Percentiles rank a stretch among this genome's conserved stretches.
These are phyloP conservation scores for Leptobrachium leishanense DNA, from an alignment of 2,113 vertebrate species.

Conservation along the genomic window DNA sequence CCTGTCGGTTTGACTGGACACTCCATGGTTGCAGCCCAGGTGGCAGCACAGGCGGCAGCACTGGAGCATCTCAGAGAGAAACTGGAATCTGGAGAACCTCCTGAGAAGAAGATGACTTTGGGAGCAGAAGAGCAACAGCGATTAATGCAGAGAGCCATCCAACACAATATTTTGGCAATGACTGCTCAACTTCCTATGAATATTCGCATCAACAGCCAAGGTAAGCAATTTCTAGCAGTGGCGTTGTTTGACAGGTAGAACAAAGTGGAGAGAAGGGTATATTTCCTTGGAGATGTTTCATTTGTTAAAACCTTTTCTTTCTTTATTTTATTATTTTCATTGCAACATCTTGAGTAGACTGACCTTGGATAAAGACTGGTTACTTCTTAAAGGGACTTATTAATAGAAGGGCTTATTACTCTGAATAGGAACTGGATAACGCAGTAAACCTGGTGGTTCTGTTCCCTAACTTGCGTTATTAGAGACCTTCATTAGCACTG, in stretches of 20 bases:
- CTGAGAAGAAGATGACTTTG: conserved; percentile 91
- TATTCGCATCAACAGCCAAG: conserved; percentile 95
- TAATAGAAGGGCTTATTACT: too few relatives aligned
- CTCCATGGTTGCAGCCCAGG: conserved; percentile 75
- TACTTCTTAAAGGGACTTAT: too few relatives aligned
- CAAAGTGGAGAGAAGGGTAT: neutral
- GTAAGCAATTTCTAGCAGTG: conserved; percentile 56
- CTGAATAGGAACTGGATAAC: too few relatives aligned
- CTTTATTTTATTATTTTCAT: too few relatives aligned
- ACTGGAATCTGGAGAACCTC: conserved; percentile 88
- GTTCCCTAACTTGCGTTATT: too few relatives aligned
- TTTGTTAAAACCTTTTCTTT: too few relatives aligned
- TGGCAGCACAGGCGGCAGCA: conserved; percentile 78
- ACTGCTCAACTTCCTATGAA: conserved; percentile 93
- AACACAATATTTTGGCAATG: conserved; percentile 96
- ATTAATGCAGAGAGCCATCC: conserved; percentile 87
- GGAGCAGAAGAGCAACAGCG: conserved; percentile 87
- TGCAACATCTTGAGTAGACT: too few relatives aligned
- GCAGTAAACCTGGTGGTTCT: too few relatives aligned
- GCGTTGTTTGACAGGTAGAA: neutral
- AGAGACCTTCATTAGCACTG: too few relatives aligned
- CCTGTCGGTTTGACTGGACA: conserved; percentile 75
- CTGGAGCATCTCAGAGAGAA: conserved; percentile 95
- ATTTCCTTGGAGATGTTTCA: too few relatives aligned
- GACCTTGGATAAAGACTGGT: too few relatives aligned